Evolutionary conservation across 2,113 vertebrate genomes (phyloP).

Genomic region (Nothocercus julius): DNA sequence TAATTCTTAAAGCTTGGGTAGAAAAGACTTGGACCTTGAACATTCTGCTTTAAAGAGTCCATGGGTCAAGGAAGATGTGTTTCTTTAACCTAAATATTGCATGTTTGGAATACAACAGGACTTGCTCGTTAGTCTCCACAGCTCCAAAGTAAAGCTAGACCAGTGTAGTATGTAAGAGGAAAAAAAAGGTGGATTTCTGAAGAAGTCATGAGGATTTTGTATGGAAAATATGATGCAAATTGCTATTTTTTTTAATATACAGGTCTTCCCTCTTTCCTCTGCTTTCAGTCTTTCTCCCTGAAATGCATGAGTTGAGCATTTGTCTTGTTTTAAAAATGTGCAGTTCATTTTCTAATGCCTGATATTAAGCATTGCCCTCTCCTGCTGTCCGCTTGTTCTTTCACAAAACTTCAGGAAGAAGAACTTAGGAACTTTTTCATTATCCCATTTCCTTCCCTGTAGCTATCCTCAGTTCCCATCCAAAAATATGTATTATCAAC

Average conservation of each 20-base stretch:
- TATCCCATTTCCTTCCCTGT: not conserved
- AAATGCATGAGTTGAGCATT: not conserved
- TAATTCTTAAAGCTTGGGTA: not conserved
- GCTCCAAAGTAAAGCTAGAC: not conserved
- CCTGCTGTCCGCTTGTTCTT: not conserved
- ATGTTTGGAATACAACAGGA: not conserved
- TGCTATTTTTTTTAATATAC: not conserved
- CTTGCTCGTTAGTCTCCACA: not conserved
- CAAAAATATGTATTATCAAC: not conserved
- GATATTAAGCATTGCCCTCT: not conserved
- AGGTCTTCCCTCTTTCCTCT: not conserved
- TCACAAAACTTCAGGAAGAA: not conserved
- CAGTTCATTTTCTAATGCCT: not conserved
- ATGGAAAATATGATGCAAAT: not conserved
- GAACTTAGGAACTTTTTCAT: not conserved
- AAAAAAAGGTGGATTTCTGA: not conserved
- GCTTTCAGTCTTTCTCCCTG: not conserved
- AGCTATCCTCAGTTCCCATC: not conserved
- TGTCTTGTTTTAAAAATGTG: not conserved
- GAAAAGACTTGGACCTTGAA: not conserved
- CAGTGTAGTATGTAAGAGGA: not conserved
- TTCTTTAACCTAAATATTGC: not conserved
- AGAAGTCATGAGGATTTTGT: not conserved
- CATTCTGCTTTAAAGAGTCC: not conserved
- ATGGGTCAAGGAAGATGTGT: not conserved